Base-by-base conservation (phyloP, 2,113 vertebrate genomes). In the Phylloscopus whistleri region DNA sequence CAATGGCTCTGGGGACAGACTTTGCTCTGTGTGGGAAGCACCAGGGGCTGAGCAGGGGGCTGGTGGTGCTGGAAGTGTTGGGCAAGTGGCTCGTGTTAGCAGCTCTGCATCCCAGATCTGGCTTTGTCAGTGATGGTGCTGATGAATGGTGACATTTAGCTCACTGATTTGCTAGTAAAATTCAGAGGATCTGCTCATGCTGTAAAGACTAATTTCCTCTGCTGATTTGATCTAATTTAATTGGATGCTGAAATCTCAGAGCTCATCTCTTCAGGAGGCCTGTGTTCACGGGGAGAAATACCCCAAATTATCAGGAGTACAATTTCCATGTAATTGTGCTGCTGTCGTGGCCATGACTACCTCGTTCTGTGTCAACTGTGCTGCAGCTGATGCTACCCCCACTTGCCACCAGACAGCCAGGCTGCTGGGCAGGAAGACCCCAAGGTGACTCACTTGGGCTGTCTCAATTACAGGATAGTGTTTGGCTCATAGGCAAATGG, bases 171-270 rank as follows among this genome's bases (percentile, higher is more conserved):
- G n/a, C 60, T 48, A n/a, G 74, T 80, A 72, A 83, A 95, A 85
- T 81, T 70, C 84, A 81, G 60, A 87, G 68, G 82, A 88, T 84
- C 84, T 91, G 91, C 87, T 93, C 66, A 22, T 79, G 55, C 81
- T 63, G 49, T 49, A 88, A 84, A 81, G 89, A 67, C 89, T 94
- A 91, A 94, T 91, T 97, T 97, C 96, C 93, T 94, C 62, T 53
- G 33, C 59, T 94, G 87, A 96, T 94, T 90, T 78, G 91, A 90
- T 96, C 75, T 90, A 72, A 90, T 90, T 92, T 84, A 95, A 96
- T 97, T 93, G 87, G 51, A 84, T 28, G n/a, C 66, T 58, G 62
- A 90, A 91, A 80, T 81, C 92, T 86, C 56, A 39, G 93, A 92
- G 73, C 73, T 80, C 68, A 12, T 84, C 87, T 84, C 86, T 79